Evolutionary conservation across 2,797 vertebrate species (phyloP).

Genomic region (Xiphophorus birchmanni): DNA sequence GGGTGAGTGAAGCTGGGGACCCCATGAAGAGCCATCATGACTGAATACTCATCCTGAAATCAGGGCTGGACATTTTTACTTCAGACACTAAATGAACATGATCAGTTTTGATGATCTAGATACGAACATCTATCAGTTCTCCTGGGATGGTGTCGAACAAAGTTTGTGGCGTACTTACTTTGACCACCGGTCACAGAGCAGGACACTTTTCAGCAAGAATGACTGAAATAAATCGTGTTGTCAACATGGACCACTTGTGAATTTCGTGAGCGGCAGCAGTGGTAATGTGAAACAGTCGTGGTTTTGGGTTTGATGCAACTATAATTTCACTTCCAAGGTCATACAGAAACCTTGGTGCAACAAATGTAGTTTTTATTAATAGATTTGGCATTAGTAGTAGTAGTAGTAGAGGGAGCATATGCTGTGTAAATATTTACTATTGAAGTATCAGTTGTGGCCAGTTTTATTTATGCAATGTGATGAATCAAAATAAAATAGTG

Average conservation of each 20-base stretch:
- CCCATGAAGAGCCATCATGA: conserved; percentile 78
- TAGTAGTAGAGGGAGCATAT: neutral
- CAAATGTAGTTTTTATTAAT: neutral
- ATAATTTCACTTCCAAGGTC: neutral
- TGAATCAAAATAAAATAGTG: neutral
- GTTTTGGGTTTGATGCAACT: neutral
- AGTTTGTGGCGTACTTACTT: conserved; percentile 26
- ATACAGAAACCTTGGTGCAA: neutral
- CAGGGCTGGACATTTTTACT: conserved; percentile 18
- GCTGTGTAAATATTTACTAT: neutral
- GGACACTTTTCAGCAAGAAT: conserved; percentile 1
- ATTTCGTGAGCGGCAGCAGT: neutral
- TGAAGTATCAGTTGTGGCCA: neutral
- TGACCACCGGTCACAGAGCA: neutral
- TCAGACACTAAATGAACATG: conserved; percentile 10
- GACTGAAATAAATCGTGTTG: neutral
- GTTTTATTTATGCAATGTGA: neutral
- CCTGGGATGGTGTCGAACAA: neutral
- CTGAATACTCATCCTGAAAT: conserved; percentile 51
- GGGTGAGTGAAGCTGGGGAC: conserved; percentile 75
- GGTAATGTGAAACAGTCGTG: conserved; percentile 5
- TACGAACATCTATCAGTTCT: conserved; percentile 3
- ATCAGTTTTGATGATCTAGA: conserved; percentile 17
- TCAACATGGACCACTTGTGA: neutral
- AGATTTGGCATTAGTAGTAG: neutral